A percentile compares a stretch with the other conserved stretches of the same genome.
phyloP scores from a whole-genome alignment of 1,140 invertebrate genomes.

The Drosophila lowei region DNA sequence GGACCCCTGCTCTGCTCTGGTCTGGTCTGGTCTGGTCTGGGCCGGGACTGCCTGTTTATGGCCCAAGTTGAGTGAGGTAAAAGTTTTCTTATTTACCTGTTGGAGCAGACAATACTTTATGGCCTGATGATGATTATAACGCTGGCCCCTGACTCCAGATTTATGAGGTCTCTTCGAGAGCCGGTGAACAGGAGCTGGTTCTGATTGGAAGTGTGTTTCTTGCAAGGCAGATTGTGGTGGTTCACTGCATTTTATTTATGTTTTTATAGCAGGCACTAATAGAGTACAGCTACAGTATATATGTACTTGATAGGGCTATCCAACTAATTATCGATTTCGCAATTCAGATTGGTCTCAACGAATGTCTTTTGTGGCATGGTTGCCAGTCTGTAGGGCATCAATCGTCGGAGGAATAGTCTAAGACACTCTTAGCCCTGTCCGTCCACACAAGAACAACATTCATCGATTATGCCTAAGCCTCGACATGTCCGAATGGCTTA shows the following conservation, averaged over 20 bases:
- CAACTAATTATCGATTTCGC: no score
- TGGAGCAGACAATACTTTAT: conserved; percentile 54
- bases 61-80: conserved; percentile 48
- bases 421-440: conserved; percentile 11
- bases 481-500: conserved; percentile 37
- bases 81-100: conserved; percentile 63
- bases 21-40: conserved; percentile 13
- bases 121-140: conserved; percentile 54
- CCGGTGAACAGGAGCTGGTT: conserved; percentile 21
- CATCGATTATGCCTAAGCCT: conserved; percentile 41
- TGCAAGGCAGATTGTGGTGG: conserved; percentile 25
- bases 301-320: no score
- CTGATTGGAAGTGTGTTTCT: conserved; percentile 33
- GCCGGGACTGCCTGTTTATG: conserved; percentile 47
- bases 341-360: no score
- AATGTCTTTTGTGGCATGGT: no score
- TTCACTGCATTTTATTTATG: neutral
- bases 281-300: no score
- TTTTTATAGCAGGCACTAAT: no score
- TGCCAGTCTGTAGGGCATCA: conserved; percentile 11
- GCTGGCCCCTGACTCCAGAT: conserved; percentile 32
- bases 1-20: no score
- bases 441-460: conserved; percentile 21
- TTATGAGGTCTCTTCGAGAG: conserved; percentile 28
- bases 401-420: conserved; percentile 24